These are phyloP conservation scores for Drosophila pseudoananassae DNA, from an alignment of 1,140 invertebrate species.

Conservation along the genomic window DNA sequence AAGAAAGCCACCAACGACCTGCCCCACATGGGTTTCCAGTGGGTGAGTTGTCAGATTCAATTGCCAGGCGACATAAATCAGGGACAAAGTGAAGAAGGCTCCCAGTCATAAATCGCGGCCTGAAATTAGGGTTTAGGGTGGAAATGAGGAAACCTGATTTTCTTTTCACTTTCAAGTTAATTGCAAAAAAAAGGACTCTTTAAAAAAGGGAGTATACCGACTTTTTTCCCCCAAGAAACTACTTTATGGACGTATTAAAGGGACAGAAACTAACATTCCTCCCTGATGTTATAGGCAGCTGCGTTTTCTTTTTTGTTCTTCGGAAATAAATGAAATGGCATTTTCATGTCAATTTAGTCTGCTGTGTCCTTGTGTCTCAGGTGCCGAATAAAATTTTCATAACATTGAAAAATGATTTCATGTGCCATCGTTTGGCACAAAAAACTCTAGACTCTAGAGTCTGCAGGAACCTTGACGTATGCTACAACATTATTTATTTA, in stretches of 20 bases:
- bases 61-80: slow-evolving; percentile 29
- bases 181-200: slow-evolving; percentile 3
- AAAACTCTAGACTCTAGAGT: background rate
- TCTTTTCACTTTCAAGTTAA: slow-evolving; percentile 21
- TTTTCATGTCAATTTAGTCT: slow-evolving; percentile 9
- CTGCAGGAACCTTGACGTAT: slow-evolving; percentile 27
- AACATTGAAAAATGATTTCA: slow-evolving; percentile 13
- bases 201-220: background rate
- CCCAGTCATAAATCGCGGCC: slow-evolving; percentile 34
- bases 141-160: background rate
- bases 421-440: slow-evolving; percentile 13
- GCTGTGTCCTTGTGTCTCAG: background rate
- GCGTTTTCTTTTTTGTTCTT: background rate
- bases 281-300: slow-evolving; percentile 5
- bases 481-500: slow-evolving; percentile 13
- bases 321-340: slow-evolving; percentile 5
- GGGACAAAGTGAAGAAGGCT: slow-evolving; percentile 1
- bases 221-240: no score
- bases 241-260: no score
- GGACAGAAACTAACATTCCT: background rate
- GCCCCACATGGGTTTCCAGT: slow-evolving; percentile 24
- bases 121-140: slow-evolving; percentile 14
- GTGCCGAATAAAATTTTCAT: slow-evolving; percentile 6
- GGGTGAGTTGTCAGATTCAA: slow-evolving; percentile 38
- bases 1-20: background rate